phyloP scores from a whole-genome alignment of 1,140 invertebrate species.

The Zaprionus tsacasi region DNA sequence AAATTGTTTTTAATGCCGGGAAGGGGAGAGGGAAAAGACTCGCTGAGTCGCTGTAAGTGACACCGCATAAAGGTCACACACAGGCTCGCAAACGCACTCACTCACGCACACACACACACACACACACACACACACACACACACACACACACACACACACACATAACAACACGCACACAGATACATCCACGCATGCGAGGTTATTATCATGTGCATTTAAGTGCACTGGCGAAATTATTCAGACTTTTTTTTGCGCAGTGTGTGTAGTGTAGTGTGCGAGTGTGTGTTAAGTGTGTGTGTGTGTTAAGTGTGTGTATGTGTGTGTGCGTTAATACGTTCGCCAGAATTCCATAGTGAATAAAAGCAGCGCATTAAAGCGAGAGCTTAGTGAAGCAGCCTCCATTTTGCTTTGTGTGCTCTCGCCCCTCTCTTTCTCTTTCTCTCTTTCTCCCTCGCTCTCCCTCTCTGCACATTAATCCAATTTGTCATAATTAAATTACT shows the following conservation, averaged over 20 bases:
- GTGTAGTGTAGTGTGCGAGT: background rate
- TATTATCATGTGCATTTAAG: slow-evolving; percentile 48
- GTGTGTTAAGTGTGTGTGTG: slow-evolving; percentile 3
- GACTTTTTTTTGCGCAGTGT: background rate
- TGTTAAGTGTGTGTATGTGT: background rate
- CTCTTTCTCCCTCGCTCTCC: background rate
- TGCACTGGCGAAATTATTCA: slow-evolving; percentile 39
- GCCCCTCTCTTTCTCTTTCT: background rate
- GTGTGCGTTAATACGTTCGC: slow-evolving; percentile 27
- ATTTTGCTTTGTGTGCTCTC: background rate
- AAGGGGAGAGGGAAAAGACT: background rate
- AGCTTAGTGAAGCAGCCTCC: slow-evolving; percentile 14
- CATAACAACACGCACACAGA: background rate
- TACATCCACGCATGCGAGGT: slow-evolving; percentile 3
- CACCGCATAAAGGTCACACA: slow-evolving; percentile 29
- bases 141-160: no score
- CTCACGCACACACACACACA: slow-evolving; percentile 8
- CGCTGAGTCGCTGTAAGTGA: slow-evolving; percentile 15
- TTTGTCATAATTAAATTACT: slow-evolving; percentile 78
- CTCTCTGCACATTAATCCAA: slow-evolving; percentile 58
- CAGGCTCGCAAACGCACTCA: slow-evolving; percentile 6
- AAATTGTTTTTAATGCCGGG: slow-evolving; percentile 65
- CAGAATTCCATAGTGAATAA: slow-evolving; percentile 23
- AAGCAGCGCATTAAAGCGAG: slow-evolving; percentile 33
- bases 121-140: slow-evolving; percentile 17